These are phyloP conservation scores for Dinothrombium tinctorium DNA, from an alignment of 1,140 invertebrate genomes.

Conservation along the genomic window DNA sequence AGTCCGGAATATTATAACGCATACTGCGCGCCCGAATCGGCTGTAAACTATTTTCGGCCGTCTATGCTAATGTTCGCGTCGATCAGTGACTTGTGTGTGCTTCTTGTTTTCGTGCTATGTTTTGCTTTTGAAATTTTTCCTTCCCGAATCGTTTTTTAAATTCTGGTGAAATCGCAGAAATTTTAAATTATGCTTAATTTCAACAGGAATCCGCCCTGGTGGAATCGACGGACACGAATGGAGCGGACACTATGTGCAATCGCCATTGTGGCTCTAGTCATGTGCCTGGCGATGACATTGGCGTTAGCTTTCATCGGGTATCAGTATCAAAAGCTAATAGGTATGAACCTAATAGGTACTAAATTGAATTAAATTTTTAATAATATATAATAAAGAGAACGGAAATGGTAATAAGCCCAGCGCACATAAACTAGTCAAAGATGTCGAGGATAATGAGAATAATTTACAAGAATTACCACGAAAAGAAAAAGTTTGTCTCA, in stretches of 20 bases:
- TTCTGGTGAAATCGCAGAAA: too few species aligned
- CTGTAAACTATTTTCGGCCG: too few species aligned
- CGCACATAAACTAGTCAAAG: conserved; percentile 12
- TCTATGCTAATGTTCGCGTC: too few species aligned
- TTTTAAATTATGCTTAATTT: too few species aligned
- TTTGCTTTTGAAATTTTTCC: too few species aligned
- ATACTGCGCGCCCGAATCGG: too few species aligned
- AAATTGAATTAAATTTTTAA: background rate
- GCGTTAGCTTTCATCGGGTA: conserved; percentile 31
- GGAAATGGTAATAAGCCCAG: conserved; percentile 1
- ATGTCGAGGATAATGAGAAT: background rate
- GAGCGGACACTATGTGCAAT: conserved; percentile 45
- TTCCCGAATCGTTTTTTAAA: too few species aligned
- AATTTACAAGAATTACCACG: background rate
- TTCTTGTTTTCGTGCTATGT: too few species aligned
- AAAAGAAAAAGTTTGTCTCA: conserved; percentile 15
- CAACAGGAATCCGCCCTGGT: conserved; percentile 37
- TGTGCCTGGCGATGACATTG: conserved; percentile 37
- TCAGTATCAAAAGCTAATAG: conserved; percentile 11
- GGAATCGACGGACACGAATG: conserved; percentile 48
- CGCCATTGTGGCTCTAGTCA: conserved; percentile 32
- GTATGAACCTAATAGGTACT: background rate
- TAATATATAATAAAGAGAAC: background rate
- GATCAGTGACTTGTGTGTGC: too few species aligned
- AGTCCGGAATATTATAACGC: too few species aligned